phyloP scores from a whole-genome alignment of 2,113 vertebrate genomes.

The Thunnus thynnus region DNA sequence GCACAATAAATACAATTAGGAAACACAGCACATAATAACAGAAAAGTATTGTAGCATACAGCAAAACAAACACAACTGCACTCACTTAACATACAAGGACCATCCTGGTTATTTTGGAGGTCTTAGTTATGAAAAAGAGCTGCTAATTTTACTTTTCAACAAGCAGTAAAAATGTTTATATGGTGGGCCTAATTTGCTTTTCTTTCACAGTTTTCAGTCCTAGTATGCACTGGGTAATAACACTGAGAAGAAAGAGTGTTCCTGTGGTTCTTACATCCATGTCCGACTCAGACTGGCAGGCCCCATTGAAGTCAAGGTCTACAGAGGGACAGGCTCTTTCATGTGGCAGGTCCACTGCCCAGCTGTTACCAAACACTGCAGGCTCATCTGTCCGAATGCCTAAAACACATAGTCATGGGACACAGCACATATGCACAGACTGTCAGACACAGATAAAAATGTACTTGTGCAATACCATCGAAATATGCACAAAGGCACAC shows the following conservation, averaged over 20 bases:
- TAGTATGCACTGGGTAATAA: no score
- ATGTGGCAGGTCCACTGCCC: constrained; percentile 90
- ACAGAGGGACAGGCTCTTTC: constrained; percentile 87
- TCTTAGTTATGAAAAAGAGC: background rate
- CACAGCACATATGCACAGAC: background rate
- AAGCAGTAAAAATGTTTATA: background rate
- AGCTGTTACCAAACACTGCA: constrained; percentile 94
- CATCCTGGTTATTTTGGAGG: no score
- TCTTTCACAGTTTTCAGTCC: no score
- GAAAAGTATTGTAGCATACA: background rate
- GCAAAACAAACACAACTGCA: background rate
- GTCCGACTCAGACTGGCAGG: constrained; percentile 90
- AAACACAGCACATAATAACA: background rate
- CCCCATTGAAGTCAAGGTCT: constrained; percentile 91
- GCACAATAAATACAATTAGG: constrained; percentile 20
- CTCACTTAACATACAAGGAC: background rate
- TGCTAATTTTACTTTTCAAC: background rate
- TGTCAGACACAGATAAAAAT: background rate
- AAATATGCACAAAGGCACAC: background rate
- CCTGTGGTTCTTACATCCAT: constrained; percentile 89
- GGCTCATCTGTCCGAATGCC: constrained; percentile 89
- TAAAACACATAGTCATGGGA: constrained; percentile 55
- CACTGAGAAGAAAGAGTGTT: background rate
- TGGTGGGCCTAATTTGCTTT: background rate
- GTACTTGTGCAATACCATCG: background rate